Evolutionary conservation across 2,888 invertebrate species (phyloP), one percentile per base, ranked within the genome.

Genomic region (Macrosoma leucophasiata): DNA sequence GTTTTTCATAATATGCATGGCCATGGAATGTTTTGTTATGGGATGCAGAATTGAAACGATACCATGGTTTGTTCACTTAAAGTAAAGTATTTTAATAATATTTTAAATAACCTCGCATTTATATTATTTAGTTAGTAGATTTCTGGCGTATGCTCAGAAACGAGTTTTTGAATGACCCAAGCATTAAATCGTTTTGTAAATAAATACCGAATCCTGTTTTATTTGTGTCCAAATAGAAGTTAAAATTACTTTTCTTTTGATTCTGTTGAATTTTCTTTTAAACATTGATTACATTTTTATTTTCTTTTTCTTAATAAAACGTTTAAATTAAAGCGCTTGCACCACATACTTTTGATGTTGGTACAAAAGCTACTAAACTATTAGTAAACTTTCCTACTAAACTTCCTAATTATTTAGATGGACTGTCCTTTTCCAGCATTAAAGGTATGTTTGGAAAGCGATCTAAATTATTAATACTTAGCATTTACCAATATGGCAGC

Each of bases 401-500:
- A 38, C 22, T 36, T 23, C 32, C 36, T 37, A 37, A 36, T 21
- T 43, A 38, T 29, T 15, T 39, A 34, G 25, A 39, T 42, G 39
- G 39, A 20, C 39, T 33, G 13, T 14, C 27, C 20, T 42, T 29
- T 39, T 33, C 11, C 66, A 65, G 62, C 67, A 73, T 55, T 59
- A 52, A 75, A 74, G 61, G 78, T 77, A 66, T 71, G 78, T 73
- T 50, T 55, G 48, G 65, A 64, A 59, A 69, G 70, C 62, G 47
- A 41, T 59, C 57, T 58, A 66, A 73, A 59, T 57, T 46, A 56
- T 58, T 63, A 67, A 62, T 59, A 63, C 58, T 68, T 81, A 79
- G 78, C 84, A 84, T 84, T 84, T 84, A 84, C 84, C 84, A 84
- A 84, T 75, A 78, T 72, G 82, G 81, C 82, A 81, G 82, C 79